Evolutionary conservation across 2,888 invertebrate species (phyloP).

Genomic region (Drosophila pseudotalamancana): DNA sequence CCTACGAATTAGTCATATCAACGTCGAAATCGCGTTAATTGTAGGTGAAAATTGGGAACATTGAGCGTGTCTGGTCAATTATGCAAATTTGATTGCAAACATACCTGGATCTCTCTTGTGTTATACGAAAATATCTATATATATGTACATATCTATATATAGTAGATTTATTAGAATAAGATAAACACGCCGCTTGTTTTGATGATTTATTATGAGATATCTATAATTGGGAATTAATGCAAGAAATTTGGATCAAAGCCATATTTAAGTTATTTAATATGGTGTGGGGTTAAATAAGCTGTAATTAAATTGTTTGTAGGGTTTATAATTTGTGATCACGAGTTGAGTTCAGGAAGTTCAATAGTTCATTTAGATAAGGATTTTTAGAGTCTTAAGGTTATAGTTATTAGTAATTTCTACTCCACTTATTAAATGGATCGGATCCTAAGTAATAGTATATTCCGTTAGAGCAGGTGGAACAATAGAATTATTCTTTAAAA

Average conservation of each 20-base stretch:
- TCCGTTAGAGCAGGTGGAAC: too few relatives aligned
- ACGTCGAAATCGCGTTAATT: constrained; percentile 64
- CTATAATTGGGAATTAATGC: not conserved
- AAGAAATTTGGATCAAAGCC: not conserved
- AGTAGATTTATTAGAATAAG: constrained; percentile 63
- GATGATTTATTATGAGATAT: constrained; percentile 22
- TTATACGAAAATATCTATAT: constrained; percentile 2
- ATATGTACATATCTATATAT: constrained; percentile 51
- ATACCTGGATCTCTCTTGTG: constrained; percentile 28
- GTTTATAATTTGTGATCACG: too few relatives aligned
- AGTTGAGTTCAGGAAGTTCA: too few relatives aligned
- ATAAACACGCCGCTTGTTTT: constrained; percentile 29
- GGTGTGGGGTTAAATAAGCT: too few relatives aligned
- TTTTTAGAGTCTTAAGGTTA: too few relatives aligned
- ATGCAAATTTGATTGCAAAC: constrained; percentile 66
- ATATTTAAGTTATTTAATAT: not conserved
- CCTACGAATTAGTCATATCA: constrained; percentile 58
- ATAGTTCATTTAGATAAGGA: too few relatives aligned
- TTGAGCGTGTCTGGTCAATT: constrained; percentile 69
- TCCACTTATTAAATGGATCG: too few relatives aligned
- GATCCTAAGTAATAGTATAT: too few relatives aligned
- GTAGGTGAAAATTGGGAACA: constrained; percentile 75
- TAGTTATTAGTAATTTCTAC: too few relatives aligned
- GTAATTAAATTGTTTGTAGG: too few relatives aligned
- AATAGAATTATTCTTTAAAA: too few relatives aligned